A percentile compares a stretch with the other conserved stretches of the same genome.
These are phyloP conservation scores for Buphagus erythrorhynchus DNA, from an alignment of 2,797 vertebrate species.

Conservation along the genomic window DNA sequence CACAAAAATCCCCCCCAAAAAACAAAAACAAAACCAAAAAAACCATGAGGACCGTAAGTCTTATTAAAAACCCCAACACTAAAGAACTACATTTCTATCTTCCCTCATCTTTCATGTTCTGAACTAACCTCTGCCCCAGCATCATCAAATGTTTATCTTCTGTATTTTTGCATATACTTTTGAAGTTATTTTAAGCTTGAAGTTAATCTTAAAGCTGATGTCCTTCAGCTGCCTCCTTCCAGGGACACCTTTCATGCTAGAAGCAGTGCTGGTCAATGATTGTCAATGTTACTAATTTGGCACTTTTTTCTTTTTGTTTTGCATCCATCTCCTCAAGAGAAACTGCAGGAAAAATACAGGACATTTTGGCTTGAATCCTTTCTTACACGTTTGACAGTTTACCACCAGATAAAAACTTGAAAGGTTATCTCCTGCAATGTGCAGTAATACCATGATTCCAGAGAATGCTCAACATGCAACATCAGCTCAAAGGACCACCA, in stretches of 20 bases:
- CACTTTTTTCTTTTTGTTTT: not conserved
- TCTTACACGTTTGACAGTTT: not conserved
- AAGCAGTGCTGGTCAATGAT: not conserved
- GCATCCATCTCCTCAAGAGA: not conserved
- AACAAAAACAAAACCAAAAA: not conserved
- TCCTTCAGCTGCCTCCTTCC: not conserved
- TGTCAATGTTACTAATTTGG: not conserved
- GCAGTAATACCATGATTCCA: not conserved
- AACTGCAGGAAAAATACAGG: not conserved
- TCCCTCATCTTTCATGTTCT: not conserved
- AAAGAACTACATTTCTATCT: not conserved
- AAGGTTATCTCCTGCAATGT: not conserved
- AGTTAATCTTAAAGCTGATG: not conserved
- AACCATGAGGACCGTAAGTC: not conserved
- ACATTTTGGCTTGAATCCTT: not conserved
- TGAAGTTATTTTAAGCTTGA: not conserved
- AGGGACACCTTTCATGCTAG: not conserved
- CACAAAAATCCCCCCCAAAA: too few species aligned
- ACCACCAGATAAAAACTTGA: not conserved
- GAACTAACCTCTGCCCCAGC: not conserved
- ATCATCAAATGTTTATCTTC: not conserved
- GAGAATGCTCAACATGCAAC: not conserved
- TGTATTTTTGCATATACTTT: not conserved
- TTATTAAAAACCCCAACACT: not conserved
- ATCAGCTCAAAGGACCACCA: not conserved